A percentile compares a stretch with the other conserved stretches of the same genome.
phyloP scores from a whole-genome alignment of 2,888 invertebrate genomes.

The Drosophila lutescens region DNA sequence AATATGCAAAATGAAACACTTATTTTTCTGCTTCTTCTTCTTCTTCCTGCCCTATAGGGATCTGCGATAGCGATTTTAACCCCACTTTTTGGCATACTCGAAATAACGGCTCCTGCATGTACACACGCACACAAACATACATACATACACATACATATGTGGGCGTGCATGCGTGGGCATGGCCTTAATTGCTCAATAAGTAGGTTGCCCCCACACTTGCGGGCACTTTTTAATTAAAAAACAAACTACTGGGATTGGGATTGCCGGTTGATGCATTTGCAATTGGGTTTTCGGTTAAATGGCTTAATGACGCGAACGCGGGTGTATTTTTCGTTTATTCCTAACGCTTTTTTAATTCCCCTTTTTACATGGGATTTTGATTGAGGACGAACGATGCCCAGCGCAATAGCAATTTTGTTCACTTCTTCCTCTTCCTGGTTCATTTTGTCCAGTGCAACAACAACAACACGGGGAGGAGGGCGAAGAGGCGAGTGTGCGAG shows the following conservation, averaged over 20 bases:
- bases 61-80: conserved; percentile 26
- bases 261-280: not conserved
- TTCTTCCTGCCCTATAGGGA: conserved; percentile 11
- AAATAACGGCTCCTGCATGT: conserved; percentile 17
- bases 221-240: conserved; percentile 37
- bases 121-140: not conserved
- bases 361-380: conserved; percentile 42
- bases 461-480: conserved; percentile 5
- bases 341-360: conserved; percentile 1
- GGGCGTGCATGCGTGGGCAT: conserved; percentile 47
- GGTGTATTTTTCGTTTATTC: conserved; percentile 14
- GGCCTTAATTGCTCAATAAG: conserved; percentile 68
- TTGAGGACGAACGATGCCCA: conserved; percentile 60
- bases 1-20: conserved; percentile 14
- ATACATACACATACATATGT: conserved; percentile 12
- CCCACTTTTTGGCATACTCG: conserved; percentile 20
- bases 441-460: conserved; percentile 24
- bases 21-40: not conserved
- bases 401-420: conserved; percentile 76
- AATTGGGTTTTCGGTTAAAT: not conserved
- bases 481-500: conserved; percentile 16
- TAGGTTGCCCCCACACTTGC: conserved; percentile 56
- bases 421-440: conserved; percentile 68
- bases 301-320: not conserved
- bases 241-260: conserved; percentile 1